phyloP scores from a whole-genome alignment of 2,888 invertebrate species.

The Polyploca ridens region DNA sequence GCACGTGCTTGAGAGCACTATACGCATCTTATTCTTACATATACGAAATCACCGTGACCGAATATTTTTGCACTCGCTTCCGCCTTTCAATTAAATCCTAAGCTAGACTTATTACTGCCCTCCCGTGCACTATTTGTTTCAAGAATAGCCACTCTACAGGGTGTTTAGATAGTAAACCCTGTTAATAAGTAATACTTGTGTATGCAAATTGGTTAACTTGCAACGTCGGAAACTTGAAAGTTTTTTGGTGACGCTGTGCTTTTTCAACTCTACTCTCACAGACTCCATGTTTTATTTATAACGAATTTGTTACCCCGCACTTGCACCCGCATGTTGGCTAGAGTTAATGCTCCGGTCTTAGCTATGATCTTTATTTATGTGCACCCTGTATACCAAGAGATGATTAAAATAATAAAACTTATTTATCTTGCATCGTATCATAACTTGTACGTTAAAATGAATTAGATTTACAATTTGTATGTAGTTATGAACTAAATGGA shows the following conservation, averaged over 20 bases:
- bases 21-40: too few species aligned
- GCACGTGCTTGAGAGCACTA: too few species aligned
- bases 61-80: neutral
- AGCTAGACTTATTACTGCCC: conserved; percentile 17
- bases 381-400: neutral
- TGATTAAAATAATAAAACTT: too few species aligned
- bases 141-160: conserved; percentile 32
- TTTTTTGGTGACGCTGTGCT: conserved; percentile 5
- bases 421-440: too few species aligned
- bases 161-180: conserved; percentile 34
- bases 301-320: neutral
- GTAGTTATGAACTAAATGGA: too few species aligned
- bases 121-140: conserved; percentile 36
- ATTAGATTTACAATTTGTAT: too few species aligned
- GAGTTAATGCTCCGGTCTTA: neutral
- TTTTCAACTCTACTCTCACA: neutral
- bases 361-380: conserved; percentile 4
- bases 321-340: neutral
- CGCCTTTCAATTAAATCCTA: neutral
- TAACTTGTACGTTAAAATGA: too few species aligned
- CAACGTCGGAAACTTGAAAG: neutral
- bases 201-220: conserved; percentile 17
- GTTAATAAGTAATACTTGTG: conserved; percentile 35
- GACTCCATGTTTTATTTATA: conserved; percentile 7
- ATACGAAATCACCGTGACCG: too few species aligned